Evolutionary conservation across 92 coral and sea anemone species (phyloP).

Genomic region (Siderastrea siderea): DNA sequence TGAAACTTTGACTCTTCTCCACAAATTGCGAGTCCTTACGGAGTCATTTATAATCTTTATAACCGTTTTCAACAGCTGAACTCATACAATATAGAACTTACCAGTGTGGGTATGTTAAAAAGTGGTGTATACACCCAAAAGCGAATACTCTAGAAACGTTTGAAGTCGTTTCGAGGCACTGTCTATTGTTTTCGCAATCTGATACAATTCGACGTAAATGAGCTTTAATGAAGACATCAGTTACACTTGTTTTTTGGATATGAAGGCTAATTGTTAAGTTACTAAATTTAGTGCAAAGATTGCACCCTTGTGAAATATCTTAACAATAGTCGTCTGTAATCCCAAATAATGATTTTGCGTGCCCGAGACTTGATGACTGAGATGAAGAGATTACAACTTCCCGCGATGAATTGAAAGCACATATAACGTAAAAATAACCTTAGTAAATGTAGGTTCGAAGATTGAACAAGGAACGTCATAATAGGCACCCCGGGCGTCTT

Average conservation of each 20-base stretch:
- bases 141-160: neutral
- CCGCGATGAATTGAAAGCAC: neutral
- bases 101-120: neutral
- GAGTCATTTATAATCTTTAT: neutral
- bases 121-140: neutral
- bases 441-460: too few species aligned
- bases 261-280: neutral
- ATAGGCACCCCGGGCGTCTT: too few species aligned
- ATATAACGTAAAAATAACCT: neutral
- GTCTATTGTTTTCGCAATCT: neutral
- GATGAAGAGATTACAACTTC: neutral
- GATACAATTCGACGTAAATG: neutral
- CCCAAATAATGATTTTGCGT: neutral
- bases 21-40: neutral
- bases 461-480: too few species aligned
- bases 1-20: neutral
- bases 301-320: neutral
- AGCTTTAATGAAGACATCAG: neutral
- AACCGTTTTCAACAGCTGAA: neutral
- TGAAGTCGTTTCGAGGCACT: neutral
- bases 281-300: slow-evolving; percentile 13
- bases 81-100: neutral
- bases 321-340: neutral
- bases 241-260: neutral
- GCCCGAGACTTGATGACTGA: neutral